Evolutionary conservation across 2,113 vertebrate species (phyloP), one percentile per base, ranked within the genome.

Genomic region (Entelurus aequoreus): DNA sequence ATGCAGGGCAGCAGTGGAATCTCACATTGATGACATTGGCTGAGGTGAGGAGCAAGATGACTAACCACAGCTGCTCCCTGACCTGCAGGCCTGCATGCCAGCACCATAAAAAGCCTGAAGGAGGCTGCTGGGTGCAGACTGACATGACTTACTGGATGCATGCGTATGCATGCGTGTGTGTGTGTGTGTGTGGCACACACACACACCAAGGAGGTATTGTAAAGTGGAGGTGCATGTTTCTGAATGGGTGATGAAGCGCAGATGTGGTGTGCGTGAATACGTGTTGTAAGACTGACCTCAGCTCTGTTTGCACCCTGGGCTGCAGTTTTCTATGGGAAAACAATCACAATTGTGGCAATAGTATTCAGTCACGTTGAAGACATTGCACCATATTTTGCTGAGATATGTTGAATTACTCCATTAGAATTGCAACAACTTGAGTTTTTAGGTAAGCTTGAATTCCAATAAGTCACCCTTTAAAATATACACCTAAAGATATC

Each of bases 101-200:
- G 81, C 76, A 81, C 86, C 84, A 88, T 84, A 86, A 87, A 88
- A 89, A 89, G 83, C 78, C 68, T 4, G 76, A 69, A 44, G 40
- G 8, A 71, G 73, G 66, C 72, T 81, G 86, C 74, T 74, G 64
- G 53, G 68, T 76, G 78, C 56, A 78, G 77, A 87, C 77, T 84
- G 80, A 86, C 81, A 85, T 54, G 66, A 66, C 38, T 57, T 57
- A 40, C 40, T 57, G 40, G 10, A 44, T 38, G 38, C 42, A 11
- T 13, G 40, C n/a, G 38, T 7, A 9, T 16, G 53, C 7, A 5
- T 44, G 10, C 10, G 40, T 42, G 7, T 42, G 40, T 42, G 40
- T 42, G 40, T 7, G 40, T 10, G 40, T 42, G 35, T 36, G 28
- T 15, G 4, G 4, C 2, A 2, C 6, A 54, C 52, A 37, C 28